Evolutionary conservation across 1,140 invertebrate species (phyloP).

Genomic region (Andricus grossulariae): DNA sequence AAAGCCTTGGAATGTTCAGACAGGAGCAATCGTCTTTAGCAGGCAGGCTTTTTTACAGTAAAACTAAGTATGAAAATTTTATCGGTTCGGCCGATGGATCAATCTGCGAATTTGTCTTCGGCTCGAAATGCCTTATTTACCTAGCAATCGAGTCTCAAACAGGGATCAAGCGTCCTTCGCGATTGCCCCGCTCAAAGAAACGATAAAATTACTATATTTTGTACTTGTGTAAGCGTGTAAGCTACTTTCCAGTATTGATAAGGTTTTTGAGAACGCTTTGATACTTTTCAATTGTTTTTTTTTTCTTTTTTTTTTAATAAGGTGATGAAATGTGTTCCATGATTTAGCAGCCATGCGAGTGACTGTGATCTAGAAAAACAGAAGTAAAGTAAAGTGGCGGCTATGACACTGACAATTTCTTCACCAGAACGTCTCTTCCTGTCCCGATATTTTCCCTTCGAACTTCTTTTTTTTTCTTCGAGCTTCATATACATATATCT

Average conservation of each 20-base stretch:
- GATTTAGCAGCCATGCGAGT: slow-evolving; percentile 66
- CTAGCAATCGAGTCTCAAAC: slow-evolving; percentile 41
- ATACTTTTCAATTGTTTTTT: slow-evolving; percentile 37
- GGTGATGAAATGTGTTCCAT: slow-evolving; percentile 63
- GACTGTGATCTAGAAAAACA: slow-evolving; percentile 71
- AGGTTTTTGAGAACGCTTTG: slow-evolving; percentile 59
- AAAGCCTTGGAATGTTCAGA: too few relatives aligned
- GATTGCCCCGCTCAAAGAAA: slow-evolving; percentile 55
- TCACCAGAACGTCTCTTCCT: slow-evolving; percentile 48
- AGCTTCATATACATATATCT: slow-evolving; percentile 36
- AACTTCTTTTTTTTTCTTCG: slow-evolving; percentile 38
- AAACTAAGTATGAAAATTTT: too few relatives aligned
- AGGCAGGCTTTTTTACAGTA: too few relatives aligned
- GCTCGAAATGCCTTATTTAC: slow-evolving; percentile 17
- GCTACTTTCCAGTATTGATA: slow-evolving; percentile 69
- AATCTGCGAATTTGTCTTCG: background rate
- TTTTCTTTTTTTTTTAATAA: slow-evolving; percentile 36
- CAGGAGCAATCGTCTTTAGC: too few relatives aligned
- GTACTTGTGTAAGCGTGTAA: slow-evolving; percentile 64
- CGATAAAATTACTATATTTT: slow-evolving; percentile 63
- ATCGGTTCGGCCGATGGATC: too few relatives aligned
- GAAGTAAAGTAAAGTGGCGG: slow-evolving; percentile 66
- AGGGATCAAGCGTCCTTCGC: slow-evolving; percentile 57
- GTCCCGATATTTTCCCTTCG: slow-evolving; percentile 43
- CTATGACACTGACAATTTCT: slow-evolving; percentile 63